Base-by-base conservation (phyloP, 1,140 invertebrate species). In the Thrips palmi region DNA sequence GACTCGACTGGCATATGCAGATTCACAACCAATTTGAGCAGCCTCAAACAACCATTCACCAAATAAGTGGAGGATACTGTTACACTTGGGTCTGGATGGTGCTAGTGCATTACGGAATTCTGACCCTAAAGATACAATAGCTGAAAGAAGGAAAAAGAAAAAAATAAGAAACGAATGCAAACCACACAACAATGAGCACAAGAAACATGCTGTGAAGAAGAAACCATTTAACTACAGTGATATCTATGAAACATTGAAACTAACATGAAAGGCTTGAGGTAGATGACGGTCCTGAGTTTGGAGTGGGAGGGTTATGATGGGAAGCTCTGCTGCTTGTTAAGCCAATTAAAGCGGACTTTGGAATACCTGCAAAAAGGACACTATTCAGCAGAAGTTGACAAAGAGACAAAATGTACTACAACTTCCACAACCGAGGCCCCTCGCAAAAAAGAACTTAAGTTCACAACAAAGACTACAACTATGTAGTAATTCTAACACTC, bases 31-130 rank as follows among this genome's bases (percentile, higher is more conserved):
- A 43, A 92, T 80, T 49, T 92, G 73, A 17, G 88, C 81, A 19
- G 89, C 88, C 58, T 97, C 89, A 58, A 96, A 96, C 22, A 97
- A 62, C 92, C 92, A 97, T 52, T 88, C 78, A 10, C 91, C 91
- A 62, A 96, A 94, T 38, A 97, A 59, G 62, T 97, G 88, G 20
- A 97, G 66, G 56, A 97, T 82, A 48, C 87, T 94, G 51, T 86
- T 85, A 44, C 87, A 89, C 50, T 84, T 85, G 7, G 91, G 85
- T 37, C 88, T 67, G 17, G 70, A 62, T 21, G 71, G 66, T n/a
- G 80, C 77, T 40, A 83, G 57, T 4, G 28, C 21, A 28, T 30
- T 36, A 4, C 35, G 40, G 27, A 60, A 51, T 35, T 69, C 67
- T 33, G 62, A 55, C 23, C 60, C 60, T 36, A 71, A 65, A 41